These are phyloP conservation scores for Drosophila meridiana DNA, from an alignment of 2,888 invertebrate genomes.

Conservation along the genomic window DNA sequence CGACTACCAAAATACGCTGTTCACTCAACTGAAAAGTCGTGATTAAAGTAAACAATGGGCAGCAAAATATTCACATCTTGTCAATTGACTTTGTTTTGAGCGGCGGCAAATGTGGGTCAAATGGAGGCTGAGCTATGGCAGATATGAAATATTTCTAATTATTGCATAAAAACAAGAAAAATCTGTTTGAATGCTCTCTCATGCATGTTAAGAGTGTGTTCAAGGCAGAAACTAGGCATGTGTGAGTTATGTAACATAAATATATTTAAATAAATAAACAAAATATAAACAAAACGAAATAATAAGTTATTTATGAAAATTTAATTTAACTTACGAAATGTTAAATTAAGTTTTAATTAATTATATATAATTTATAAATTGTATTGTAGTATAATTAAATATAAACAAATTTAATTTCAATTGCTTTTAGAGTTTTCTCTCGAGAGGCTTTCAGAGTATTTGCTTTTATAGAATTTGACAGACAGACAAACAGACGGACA, in stretches of 20 bases:
- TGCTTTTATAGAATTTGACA: too few species aligned
- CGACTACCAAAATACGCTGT: slow-evolving; percentile 8
- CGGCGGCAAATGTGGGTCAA: background rate
- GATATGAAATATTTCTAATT: background rate
- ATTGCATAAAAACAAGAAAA: background rate
- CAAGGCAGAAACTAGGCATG: background rate
- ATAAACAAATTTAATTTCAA: too few species aligned
- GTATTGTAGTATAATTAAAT: too few species aligned
- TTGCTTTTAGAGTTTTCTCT: too few species aligned
- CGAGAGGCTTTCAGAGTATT: too few species aligned
- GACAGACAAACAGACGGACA: too few species aligned
- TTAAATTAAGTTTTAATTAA: too few species aligned
- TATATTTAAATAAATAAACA: background rate
- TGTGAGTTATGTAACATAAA: background rate
- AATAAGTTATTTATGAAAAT: too few species aligned
- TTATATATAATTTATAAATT: too few species aligned
- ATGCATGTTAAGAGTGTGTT: background rate
- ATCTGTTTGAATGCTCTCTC: background rate
- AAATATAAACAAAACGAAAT: too few species aligned
- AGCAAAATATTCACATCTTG: background rate
- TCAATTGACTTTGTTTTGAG: background rate
- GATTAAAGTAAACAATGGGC: slow-evolving; percentile 11
- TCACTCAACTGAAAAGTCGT: slow-evolving; percentile 4
- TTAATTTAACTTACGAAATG: too few species aligned
- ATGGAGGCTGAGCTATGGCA: background rate